Base-by-base conservation (phyloP, 2,797 vertebrate genomes). In the Scarus forsteni region DNA sequence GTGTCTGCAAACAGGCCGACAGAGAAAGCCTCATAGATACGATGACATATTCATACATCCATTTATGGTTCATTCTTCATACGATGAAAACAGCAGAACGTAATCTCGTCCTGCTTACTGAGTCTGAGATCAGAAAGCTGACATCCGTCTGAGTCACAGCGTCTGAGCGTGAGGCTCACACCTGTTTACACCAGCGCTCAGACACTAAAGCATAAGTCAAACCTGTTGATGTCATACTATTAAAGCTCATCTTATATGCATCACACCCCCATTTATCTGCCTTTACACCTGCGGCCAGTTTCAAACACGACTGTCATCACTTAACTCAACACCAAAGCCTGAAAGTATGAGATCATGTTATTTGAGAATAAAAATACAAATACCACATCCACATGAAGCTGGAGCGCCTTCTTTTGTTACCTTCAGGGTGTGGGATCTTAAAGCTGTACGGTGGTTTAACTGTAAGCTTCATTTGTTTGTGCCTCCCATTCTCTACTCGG, bases 401-500 rank as follows among this genome's bases (percentile, higher is more conserved):
- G 14, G 9, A 12, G 11, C 16, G 19, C 43, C 14, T 27, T 77
- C 74, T 10, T 88, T 88, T 84, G 69, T 80, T 80, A 87, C 75
- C 70, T 76, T 78, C 56, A 45, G 75, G 80, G 77, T 18, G 57
- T 64, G n/a, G 79, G 63, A 69, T 68, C 44, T 62, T 16, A 83
- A 75, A 67, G n/a, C 27, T 40, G 44, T 46, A 63, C 70, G 53
- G 67, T 51, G 69, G 52, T 79, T 78, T 54, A 59, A 67, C 63
- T 70, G 55, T 5, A 48, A 70, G 70, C 68, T 12, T 69, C 1
- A 13, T 90, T 90, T 87, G 83, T 89, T 87, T 68, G 79, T 53
- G 70, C 11, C 79, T 84, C 65, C 80, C 62, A 52, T 88, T 88
- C 89, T 89, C 83, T 79, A 85, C 79, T 75, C 81, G 72, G 85